Conservation (phyloP, 2,113 vertebrate genomes). For the Lepus europaeus region DNA sequence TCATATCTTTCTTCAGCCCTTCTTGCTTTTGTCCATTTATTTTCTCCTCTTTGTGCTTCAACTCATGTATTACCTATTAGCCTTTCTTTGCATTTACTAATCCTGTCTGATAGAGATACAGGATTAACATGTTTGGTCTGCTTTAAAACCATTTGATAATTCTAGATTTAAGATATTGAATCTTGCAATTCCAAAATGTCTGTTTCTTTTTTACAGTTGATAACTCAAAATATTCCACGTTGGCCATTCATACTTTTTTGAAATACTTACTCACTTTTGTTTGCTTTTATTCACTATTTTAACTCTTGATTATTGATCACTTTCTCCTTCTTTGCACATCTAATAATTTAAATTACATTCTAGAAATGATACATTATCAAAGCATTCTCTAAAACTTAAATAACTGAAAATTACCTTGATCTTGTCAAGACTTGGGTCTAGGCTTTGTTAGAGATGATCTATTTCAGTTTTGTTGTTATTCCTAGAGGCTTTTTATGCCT, state of each 20-base stretch:
- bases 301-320: background rate
- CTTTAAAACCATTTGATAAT: conserved; percentile 35
- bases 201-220: background rate
- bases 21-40: background rate
- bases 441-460: background rate
- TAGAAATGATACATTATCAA: background rate
- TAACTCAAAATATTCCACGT: background rate
- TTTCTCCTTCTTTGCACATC: background rate
- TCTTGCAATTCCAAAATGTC: background rate
- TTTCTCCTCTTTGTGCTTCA: background rate
- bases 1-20: background rate
- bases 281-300: background rate
- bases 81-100: background rate
- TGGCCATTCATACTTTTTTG: background rate
- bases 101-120: background rate
- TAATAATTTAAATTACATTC: conserved; percentile 6
- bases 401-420: background rate
- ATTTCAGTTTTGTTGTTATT: background rate
- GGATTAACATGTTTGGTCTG: background rate
- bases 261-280: conserved; percentile 1
- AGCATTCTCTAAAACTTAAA: background rate
- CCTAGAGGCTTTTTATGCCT: background rate
- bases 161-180: background rate
- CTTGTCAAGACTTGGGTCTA: background rate
- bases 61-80: background rate